Evolutionary conservation across 2,113 vertebrate genomes (phyloP).

Genomic region (Tetraodon nigroviridis): DNA sequence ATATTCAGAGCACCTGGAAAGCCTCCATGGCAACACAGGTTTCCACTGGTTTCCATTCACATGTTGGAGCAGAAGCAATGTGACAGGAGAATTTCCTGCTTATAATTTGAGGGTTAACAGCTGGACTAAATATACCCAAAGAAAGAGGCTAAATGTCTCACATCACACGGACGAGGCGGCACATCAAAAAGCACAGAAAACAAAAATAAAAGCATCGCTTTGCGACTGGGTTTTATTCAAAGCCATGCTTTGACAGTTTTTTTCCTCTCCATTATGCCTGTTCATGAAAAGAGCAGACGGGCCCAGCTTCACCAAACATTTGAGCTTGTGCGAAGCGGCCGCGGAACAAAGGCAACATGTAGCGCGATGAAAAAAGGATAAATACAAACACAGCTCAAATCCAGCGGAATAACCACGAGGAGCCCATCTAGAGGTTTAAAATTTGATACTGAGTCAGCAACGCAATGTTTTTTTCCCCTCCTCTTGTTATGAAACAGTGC

Average conservation of each 20-base stretch:
- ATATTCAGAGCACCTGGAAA: no score
- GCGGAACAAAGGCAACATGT: conserved; percentile 1
- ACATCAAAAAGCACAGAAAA: no score
- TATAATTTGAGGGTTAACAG: no score
- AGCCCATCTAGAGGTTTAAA: background rate
- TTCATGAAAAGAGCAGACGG: background rate
- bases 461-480: conserved; percentile 5
- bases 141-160: no score
- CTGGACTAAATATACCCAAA: no score
- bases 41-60: no score
- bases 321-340: background rate
- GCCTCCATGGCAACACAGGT: no score
- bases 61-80: no score
- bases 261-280: background rate
- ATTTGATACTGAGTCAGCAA: conserved; percentile 1
- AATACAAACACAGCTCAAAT: background rate
- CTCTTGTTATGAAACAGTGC: conserved; percentile 4
- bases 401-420: conserved; percentile 1
- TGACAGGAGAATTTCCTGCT: no score
- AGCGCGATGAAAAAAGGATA: background rate
- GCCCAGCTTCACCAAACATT: background rate
- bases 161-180: no score
- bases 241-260: conserved; percentile 4
- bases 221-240: background rate
- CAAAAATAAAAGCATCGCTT: no score